Conservation (phyloP, 2,797 vertebrate genomes). For the Fratercula arctica region DNA sequence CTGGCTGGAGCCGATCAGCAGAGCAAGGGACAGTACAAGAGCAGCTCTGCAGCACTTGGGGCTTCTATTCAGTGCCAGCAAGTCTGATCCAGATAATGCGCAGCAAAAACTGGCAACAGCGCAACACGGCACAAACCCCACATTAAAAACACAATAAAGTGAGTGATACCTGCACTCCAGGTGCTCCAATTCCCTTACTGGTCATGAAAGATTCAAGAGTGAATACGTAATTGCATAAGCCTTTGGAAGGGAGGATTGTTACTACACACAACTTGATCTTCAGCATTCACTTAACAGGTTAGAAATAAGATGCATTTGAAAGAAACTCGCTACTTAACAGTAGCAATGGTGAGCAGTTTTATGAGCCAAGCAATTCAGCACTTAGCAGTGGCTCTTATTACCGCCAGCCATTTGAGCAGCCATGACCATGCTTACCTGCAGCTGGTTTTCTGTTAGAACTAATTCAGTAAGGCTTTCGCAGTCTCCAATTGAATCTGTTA, state of each 20-base stretch:
- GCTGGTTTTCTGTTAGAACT: conserved; percentile 94
- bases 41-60: background rate
- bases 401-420: background rate
- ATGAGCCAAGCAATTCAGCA: background rate
- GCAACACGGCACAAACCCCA: rapidly evolving
- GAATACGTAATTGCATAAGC: background rate
- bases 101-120: background rate
- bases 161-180: background rate
- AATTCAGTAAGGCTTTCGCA: conserved; percentile 96
- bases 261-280: background rate
- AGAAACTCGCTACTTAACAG: background rate
- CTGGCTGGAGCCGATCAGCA: background rate
- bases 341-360: background rate
- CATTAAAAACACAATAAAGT: background rate
- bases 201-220: conserved; percentile 15
- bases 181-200: background rate
- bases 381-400: background rate
- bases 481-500: conserved; percentile 92
- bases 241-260: background rate
- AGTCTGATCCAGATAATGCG: background rate
- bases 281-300: background rate
- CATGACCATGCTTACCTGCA: conserved; percentile 83
- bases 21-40: background rate
- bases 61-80: background rate
- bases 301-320: background rate